Evolutionary conservation across 2,888 invertebrate genomes (phyloP), one percentile per base, ranked within the genome.

Genomic region (Andrena camellia): DNA sequence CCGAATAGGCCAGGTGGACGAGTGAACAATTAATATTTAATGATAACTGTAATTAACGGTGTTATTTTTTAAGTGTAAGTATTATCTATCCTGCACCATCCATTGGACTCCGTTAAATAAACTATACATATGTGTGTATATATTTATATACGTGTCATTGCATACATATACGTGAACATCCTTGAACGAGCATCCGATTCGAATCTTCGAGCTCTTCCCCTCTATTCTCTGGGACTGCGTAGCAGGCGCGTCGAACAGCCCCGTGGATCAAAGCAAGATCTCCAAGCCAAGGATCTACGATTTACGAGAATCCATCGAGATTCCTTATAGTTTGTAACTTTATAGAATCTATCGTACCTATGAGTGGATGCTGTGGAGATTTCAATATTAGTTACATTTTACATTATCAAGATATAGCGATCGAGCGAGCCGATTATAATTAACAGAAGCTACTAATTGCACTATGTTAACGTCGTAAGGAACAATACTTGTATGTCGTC

Each of bases 401-500:
- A 42, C 42, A 42, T 13, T 42, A 42, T 42, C 42, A 17, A 42
- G 17, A 17, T 42, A 42, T 42, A 42, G 42, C 17, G 42, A 42
- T 42, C 42, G 42, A 42, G 42, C 42, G 42, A 17, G 42, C 42
- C 42, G 17, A 75, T 91, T 91, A 91, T 90, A 90, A 92, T 92
- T 91, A 91, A 92, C 91, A 90, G 86, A 87, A 90, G 91, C 91
- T 90, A 92, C 13, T 64, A 91, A 93, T 91, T 93, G 92, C 93
- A 93, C 92, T 92, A 92, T 90, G 92, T 91, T 93, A 93, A 90
- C 91, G 92, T 91, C 83, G 75, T 91, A 91, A 91, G 81, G 88
- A 86, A 90, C 86, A 92, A 92, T 92, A 93, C 85, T 42, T 93
- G 92, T 93, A 93, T 93, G 93, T 93, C 92, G 91, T 93, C 92